A percentile compares a stretch with the other conserved stretches of the same genome.
Evolutionary conservation across 2,113 vertebrate genomes (phyloP).

Genomic region (cattle (Bos taurus)): DNA sequence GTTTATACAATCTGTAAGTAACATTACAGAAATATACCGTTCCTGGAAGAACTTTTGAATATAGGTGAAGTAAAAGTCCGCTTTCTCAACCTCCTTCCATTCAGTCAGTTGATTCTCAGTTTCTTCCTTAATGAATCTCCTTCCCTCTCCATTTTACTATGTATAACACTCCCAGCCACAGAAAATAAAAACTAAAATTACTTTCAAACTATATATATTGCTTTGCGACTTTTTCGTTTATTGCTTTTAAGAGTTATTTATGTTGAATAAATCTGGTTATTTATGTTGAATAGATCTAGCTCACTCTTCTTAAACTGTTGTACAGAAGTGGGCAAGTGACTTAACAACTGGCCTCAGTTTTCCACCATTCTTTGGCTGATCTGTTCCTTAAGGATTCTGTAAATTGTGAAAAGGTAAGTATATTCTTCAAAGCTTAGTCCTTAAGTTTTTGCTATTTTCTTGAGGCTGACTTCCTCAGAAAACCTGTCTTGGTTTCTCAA

Average conservation of each 20-base stretch:
- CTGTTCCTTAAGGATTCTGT: not conserved
- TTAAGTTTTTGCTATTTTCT: not conserved
- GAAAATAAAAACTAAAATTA: not conserved
- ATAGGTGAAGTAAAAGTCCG: not conserved
- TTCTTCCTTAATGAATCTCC: not conserved
- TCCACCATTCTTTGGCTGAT: not conserved
- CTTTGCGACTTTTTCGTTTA: not conserved
- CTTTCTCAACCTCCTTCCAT: not conserved
- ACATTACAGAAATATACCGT: not conserved
- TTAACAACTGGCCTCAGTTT: not conserved
- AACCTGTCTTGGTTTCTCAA: not conserved
- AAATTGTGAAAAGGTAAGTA: not conserved
- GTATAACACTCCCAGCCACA: not conserved
- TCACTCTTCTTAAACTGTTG: conserved; percentile 5
- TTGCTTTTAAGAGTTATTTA: not conserved
- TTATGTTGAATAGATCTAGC: not conserved
- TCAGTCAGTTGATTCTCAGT: not conserved
- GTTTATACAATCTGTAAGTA: not conserved
- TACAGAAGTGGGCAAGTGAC: not conserved
- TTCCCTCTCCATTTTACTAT: not conserved
- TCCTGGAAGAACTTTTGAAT: not conserved
- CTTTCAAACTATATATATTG: not conserved
- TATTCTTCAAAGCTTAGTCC: not conserved
- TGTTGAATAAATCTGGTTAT: not conserved
- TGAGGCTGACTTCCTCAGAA: not conserved